phyloP scores from a whole-genome alignment of 2,113 vertebrate species.

The Syngnathoides biaculeatus region DNA sequence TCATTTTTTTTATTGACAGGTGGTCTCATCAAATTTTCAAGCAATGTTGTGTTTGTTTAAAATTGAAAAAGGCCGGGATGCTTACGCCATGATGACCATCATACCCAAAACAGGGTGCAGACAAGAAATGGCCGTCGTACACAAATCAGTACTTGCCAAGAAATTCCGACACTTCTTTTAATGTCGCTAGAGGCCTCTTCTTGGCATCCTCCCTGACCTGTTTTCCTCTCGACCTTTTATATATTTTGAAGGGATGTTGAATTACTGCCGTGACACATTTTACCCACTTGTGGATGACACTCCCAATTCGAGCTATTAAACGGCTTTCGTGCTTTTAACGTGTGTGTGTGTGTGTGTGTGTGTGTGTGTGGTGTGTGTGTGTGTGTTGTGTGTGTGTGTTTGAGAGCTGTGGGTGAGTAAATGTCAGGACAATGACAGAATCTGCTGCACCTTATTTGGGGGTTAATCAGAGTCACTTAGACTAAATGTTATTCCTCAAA shows the following conservation, averaged over 20 bases:
- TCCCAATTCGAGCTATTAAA: not conserved
- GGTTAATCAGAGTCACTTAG: slow-evolving; percentile 3
- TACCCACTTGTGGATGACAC: not conserved
- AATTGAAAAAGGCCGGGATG: not conserved
- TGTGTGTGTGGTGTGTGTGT: too few species aligned
- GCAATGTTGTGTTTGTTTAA: not conserved
- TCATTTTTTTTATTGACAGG: not conserved
- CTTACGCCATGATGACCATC: not conserved
- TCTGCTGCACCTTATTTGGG: not conserved
- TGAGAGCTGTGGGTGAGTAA: not conserved
- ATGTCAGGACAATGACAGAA: not conserved
- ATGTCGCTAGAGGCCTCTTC: not conserved
- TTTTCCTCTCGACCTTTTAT: not conserved
- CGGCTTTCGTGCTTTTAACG: not conserved
- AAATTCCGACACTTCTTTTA: not conserved
- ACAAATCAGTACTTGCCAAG: not conserved
- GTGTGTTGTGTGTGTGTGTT: not conserved
- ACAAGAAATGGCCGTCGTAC: not conserved
- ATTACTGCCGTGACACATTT: slow-evolving; percentile 4
- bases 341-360: not conserved
- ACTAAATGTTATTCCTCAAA: not conserved
- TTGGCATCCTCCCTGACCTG: slow-evolving; percentile 5
- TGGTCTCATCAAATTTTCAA: not conserved
- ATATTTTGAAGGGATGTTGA: not conserved
- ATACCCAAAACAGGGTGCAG: not conserved